Base-by-base conservation (phyloP, 2,797 vertebrate genomes). In the Uromys caudimaculatus region DNA sequence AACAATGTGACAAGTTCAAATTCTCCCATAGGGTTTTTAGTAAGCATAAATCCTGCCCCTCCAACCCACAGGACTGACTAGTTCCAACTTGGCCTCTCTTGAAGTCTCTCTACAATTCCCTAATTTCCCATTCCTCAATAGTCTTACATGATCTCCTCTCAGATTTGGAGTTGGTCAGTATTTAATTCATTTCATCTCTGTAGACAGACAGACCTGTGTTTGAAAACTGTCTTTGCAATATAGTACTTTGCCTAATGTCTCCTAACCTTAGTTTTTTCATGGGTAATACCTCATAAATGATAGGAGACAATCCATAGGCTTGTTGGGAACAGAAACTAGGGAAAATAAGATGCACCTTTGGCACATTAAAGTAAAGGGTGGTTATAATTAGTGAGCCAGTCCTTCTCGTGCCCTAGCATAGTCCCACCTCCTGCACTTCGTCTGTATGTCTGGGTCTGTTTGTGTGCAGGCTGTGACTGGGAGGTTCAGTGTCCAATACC, bases 191-290 rank as follows among this genome's bases (percentile, higher is more conserved):
- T 84, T 71, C 56, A 87, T 41, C 54, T 90, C 21, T 50, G 24
- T 9, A 82, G 47, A 60, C n/a, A 47, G 35, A n/a, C 13, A 90
- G 32, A 64, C 1, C 58, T 64, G 7, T 41, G 4, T 75, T 90
- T 89, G 52, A 84, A 93, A 91, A 75, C 32, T 58, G 44, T 69
- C 64, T 85, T 29, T 91, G 27, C 35, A 93, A 21, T 77, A 82
- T 93, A 41, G 47, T 83, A 14, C 82, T 29, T 76, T 50, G 5
- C 35, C 10, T n/a, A 93, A n/a, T 64, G 4, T 90, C 11, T 69
- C 60, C 2, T 52, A 32, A 64, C 3, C 35, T 90, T 79, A 47
- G 9, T 83, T 79, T 91, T 47, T 86, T 79, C 47, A 38, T 75
- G 35, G 41, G 14, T 92, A 50, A 60, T 76, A 90, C 35, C 71